Evolutionary conservation across 2,113 vertebrate species (phyloP), one percentile per base, ranked within the genome.

Genomic region (Acanthochromis polyacanthus): DNA sequence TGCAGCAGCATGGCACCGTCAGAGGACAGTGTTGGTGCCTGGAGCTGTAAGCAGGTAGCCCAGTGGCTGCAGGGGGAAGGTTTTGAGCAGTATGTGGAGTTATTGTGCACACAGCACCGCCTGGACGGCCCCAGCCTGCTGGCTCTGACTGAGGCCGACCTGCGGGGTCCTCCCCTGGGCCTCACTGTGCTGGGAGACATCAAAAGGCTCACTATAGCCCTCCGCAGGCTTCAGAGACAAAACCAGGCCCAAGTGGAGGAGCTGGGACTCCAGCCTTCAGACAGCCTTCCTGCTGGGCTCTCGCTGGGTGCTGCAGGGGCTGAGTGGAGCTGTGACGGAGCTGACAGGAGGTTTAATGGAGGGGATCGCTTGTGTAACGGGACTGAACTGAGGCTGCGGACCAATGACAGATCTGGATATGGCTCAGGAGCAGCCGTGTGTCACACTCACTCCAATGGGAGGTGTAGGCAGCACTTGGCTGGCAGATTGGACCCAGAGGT

Each of bases 171-270:
- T 74, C 98, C 98, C 4, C 88, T 99, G 84, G 95, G 97, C 89
- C 96, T 99, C 85, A 96, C 95, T 38, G 91, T 99, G 43, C 88
- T 99, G 63, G 98, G 98, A 19, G 97, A 99, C 83, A 99, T 99
- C 91, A 99, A 99, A 91, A 93, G 97, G 81, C 86, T 99, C 2
- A 95, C 96, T 91, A 46, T 98, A 23, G 96, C 97, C 2, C 93
- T 99, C 19, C 94, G 94, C 36, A 96, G 95, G 43, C 92, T 99
- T 36, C 98, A 99, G 89, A 97, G 95, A 83, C 95, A 95, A 74
- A 96, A 97, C 30, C 60, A 90, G 12, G 91, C 95, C 46, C 93
- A 96, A 71, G 88, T 97, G 48, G 95, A 96, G 68, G 97, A 97
- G 81, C 94, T 97, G 81, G 97, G 96, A 40, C 95, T 96, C 58